Conservation (phyloP, 1,140 invertebrate species). For the Aculops lycopersici region DNA sequence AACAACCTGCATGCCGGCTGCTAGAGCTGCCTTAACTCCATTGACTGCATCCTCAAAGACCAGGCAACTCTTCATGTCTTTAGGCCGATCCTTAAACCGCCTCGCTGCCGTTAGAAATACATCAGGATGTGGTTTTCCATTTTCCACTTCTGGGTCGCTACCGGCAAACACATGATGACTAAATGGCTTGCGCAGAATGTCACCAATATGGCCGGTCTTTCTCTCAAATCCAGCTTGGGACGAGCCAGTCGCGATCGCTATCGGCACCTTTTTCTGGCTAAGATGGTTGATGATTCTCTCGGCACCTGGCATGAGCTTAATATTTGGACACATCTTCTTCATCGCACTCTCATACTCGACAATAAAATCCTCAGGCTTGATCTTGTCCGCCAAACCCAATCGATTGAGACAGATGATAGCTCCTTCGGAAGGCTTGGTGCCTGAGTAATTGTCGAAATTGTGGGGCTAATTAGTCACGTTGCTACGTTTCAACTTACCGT, state of each 20-base stretch:
- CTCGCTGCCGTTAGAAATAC: constrained; percentile 5
- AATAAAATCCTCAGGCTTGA: too few species aligned
- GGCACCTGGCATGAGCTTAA: constrained; percentile 9
- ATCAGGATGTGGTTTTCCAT: constrained; percentile 7
- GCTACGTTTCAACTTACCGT: too few species aligned
- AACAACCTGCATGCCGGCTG: constrained; percentile 9
- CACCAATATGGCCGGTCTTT: constrained; percentile 1
- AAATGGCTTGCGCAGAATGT: constrained; percentile 7
- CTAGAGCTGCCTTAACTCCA: constrained; percentile 6
- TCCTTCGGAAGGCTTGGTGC: too few species aligned
- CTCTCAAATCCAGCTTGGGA: constrained; percentile 1
- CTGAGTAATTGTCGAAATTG: too few species aligned
- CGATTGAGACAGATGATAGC: too few species aligned
- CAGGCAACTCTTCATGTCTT: constrained; percentile 1
- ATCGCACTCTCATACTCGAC: too few species aligned
- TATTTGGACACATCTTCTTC: too few species aligned
- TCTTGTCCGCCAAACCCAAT: too few species aligned
- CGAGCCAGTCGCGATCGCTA: constrained; percentile 7
- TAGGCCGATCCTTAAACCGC: constrained; percentile 2
- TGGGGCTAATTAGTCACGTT: too few species aligned
- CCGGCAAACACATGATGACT: constrained; percentile 7
- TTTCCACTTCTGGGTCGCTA: constrained; percentile 8
- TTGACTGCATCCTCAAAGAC: constrained; percentile 10
- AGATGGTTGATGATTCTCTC: constrained; percentile 6
- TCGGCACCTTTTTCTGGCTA: constrained; percentile 7